Evolutionary conservation across 2,888 invertebrate species (phyloP), one percentile per base, ranked within the genome.

Genomic region (Dermolepida albohirtum): DNA sequence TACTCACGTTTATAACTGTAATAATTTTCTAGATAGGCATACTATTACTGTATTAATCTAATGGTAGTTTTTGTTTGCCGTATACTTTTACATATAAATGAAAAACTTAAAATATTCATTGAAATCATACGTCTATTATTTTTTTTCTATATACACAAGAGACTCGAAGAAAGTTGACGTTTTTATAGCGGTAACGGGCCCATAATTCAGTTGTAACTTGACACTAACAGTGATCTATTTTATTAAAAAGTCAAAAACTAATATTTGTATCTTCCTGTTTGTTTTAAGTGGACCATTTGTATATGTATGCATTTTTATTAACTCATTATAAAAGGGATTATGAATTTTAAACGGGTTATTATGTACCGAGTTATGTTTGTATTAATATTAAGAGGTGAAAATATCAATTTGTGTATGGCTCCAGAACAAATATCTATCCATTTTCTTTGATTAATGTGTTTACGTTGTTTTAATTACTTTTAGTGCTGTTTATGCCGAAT

Each of bases 231-330:
- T 74, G 74, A 76, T 77, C 74, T 72, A 73, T 75, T 76, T 76
- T 76, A 75, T 75, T 77, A 71, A 75, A 77, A 74, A 75, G 74
- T 73, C 75, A 72, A 74, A 74, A 77, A 73, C 76, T 76, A 75
- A 77, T 77, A 77, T 78, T 77, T 76, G 77, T 78, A 78, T 78
- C 78, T 78, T 78, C 78, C 78, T 78, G 77, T 78, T 79, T 78
- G 76, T 75, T 74, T 75, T 72, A 73, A 72, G 69, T 67, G 68
- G 64, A 63, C 73, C 71, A 74, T 75, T 75, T 73, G 72, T 72
- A 74, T 75, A 76, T 75, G 74, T 75, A 75, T 75, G 77, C 77
- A 78, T 78, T 78, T 78, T 78, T 78, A 78, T 78, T 77, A 74
- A 75, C 78, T 78, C 77, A 78, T 78, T 78, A 78, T 74, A 66